A percentile compares a stretch with the other conserved stretches of the same genome.
These are phyloP conservation scores for Hemicentrotus pulcherrimus DNA, from an alignment of 35 echinoderm and acorn worm genomes.

Conservation along the genomic window DNA sequence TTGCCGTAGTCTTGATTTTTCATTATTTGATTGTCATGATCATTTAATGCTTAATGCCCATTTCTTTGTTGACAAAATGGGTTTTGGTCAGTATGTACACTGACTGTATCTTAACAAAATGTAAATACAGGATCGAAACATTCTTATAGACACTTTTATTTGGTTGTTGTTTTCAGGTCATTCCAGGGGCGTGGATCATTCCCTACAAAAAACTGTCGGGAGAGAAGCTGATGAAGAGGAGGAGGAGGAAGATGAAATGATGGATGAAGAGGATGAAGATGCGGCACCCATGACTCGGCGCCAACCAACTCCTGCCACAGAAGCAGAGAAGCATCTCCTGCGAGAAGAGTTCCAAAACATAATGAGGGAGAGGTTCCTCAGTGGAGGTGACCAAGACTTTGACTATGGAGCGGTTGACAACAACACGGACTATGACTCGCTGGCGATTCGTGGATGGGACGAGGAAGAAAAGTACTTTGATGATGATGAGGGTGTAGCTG, in stretches of 20 bases:
- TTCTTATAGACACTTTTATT: background rate
- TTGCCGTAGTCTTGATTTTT: too few species aligned
- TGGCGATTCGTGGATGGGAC: conserved; percentile 75
- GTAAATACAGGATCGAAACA: background rate
- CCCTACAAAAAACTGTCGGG: background rate
- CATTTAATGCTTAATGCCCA: too few species aligned
- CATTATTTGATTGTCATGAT: too few species aligned
- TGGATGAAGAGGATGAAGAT: conserved; percentile 45
- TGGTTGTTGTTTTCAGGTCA: background rate
- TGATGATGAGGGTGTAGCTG: conserved; percentile 70
- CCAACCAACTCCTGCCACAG: conserved; percentile 71
- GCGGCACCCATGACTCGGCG: background rate
- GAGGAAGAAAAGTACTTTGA: conserved; percentile 98
- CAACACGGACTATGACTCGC: conserved; percentile 90
- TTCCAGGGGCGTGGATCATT: background rate
- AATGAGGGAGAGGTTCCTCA: conserved; percentile 86
- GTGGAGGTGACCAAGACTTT: conserved; percentile 86
- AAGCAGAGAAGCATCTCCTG: conserved; percentile 74
- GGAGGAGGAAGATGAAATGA: conserved; percentile 54
- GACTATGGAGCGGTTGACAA: conserved; percentile 80
- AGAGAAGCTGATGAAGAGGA: conserved; percentile 23
- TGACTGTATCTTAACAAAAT: too few species aligned
- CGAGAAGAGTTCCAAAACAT: conserved; percentile 77
- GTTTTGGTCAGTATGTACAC: too few species aligned
- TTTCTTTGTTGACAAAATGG: background rate